Base-by-base conservation (phyloP, 2,888 invertebrate species). In the Patella ulyssiponensis region DNA sequence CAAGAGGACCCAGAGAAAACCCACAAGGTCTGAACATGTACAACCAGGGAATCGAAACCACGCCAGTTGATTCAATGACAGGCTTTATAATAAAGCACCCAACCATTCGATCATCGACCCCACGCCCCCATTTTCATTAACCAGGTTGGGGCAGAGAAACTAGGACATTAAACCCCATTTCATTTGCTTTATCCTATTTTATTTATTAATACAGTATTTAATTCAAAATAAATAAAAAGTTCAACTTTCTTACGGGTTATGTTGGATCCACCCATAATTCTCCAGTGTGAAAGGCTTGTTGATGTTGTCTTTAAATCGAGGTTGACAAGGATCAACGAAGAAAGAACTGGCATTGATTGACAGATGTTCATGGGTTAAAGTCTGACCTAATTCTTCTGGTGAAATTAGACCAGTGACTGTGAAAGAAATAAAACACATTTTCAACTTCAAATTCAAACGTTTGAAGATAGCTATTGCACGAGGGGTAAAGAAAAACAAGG, bases 291-390 rank as follows among this genome's bases (percentile, higher is more conserved):
- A 75, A 1, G 86, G 80, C 53, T 77, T 74, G 20, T 82, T 56
- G 3, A 52, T 71, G 33, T 84, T 79, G 9, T 81, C 79, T 72
- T 77, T 78, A 74, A 77, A 80, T 15, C 80, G 75, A n/a, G 70
- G 27, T 11, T 73, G 71, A n/a, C 69, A 75, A 12, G 85, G 83
- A 11, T 79, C 79, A 11, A 79, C 75, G 5, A 82, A 77, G 44
- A 86, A 81, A 12, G 81, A 73, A 4, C 74, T 77, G 11, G 82
- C 79, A 51, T 86, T 76, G 33, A 86, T 77, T 12, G 83, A 82
- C 69, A 89, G 82, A 77, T 89, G 89, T 80, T 89, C 89, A 80
- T 89, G 89, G 20, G 86, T 81, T 44, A 87, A 71, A 1, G 86
- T 86, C 14, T 80, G 33, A 12, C 88, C 89, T 15, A 87, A 79